Evolutionary conservation across 2,888 invertebrate genomes (phyloP).

Genomic region (Parthenolecanium corni): DNA sequence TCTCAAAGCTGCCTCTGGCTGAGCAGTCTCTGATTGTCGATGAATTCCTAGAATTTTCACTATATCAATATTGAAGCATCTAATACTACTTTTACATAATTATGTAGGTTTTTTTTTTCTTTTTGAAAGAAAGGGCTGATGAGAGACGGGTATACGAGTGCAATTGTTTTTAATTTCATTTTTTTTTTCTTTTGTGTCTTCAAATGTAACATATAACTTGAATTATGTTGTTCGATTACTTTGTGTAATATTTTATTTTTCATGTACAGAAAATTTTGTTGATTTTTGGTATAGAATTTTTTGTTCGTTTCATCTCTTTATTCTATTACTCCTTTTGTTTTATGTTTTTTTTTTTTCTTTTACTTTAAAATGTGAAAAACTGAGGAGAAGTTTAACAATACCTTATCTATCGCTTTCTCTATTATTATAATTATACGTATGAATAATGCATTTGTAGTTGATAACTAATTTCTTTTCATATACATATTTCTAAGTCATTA

Average conservation of each 20-base stretch:
- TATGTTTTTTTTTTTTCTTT: not conserved
- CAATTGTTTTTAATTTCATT: constrained; percentile 16
- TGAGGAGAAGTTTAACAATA: constrained; percentile 14
- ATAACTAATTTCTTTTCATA: constrained; percentile 5
- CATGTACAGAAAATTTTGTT: constrained; percentile 17
- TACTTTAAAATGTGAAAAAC: not conserved
- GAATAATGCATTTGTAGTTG: constrained; percentile 14
- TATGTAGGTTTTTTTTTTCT: too few relatives aligned
- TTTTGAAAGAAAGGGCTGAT: constrained; percentile 18
- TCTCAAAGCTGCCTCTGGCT: too few relatives aligned
- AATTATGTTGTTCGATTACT: constrained; percentile 17
- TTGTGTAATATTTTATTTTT: constrained; percentile 13
- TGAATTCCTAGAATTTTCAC: too few relatives aligned
- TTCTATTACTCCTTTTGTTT: not conserved
- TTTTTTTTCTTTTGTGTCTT: not conserved
- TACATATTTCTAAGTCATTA: not conserved
- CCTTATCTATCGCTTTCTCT: constrained; percentile 10
- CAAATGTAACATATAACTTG: constrained; percentile 17
- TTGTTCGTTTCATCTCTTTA: not conserved
- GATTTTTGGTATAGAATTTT: constrained; percentile 13
- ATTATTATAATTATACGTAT: not conserved
- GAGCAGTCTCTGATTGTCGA: too few relatives aligned
- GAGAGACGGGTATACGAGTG: constrained; percentile 29
- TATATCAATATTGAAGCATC: too few relatives aligned
- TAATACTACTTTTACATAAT: too few relatives aligned